phyloP scores from a whole-genome alignment of 1,140 invertebrate species.

The Drosophila lini region DNA sequence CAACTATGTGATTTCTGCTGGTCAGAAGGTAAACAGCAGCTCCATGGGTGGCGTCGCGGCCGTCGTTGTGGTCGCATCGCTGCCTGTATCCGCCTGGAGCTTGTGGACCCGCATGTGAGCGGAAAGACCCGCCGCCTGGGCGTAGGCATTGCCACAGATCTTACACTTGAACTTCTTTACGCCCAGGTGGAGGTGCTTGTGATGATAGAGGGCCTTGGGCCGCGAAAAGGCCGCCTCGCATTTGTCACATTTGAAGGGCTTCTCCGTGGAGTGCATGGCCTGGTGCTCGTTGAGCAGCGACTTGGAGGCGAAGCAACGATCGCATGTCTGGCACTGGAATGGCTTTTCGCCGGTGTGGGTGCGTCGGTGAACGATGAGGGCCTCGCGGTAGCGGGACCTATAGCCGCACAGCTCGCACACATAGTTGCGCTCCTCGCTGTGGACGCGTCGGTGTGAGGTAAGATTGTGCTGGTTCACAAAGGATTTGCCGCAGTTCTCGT shows the following conservation, averaged over 20 bases:
- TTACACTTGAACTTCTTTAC: constrained; percentile 93
- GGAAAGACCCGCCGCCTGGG: constrained; percentile 75
- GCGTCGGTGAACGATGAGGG: constrained; percentile 96
- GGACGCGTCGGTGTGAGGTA: constrained; percentile 63
- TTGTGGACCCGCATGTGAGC: constrained; percentile 79
- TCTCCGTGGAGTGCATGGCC: constrained; percentile 92
- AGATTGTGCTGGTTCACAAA: constrained; percentile 71
- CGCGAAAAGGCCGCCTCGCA: constrained; percentile 92
- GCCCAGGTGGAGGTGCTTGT: constrained; percentile 91
- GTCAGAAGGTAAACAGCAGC: constrained; percentile 24
- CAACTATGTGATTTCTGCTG: neutral
- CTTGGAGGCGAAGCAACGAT: constrained; percentile 69
- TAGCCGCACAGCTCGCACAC: constrained; percentile 78
- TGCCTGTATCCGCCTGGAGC: constrained; percentile 31
- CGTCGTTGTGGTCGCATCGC: neutral
- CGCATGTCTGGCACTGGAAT: constrained; percentile 85
- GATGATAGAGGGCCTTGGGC: constrained; percentile 94
- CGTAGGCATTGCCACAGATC: constrained; percentile 80
- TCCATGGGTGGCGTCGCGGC: neutral
- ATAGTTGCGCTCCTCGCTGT: constrained; percentile 66
- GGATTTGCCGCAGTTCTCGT: constrained; percentile 72
- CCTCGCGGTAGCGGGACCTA: constrained; percentile 86
- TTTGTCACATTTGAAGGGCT: constrained; percentile 90
- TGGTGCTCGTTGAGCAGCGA: constrained; percentile 85
- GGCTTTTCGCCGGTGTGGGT: constrained; percentile 99